These are phyloP conservation scores for Amphimallon solstitiale DNA, from an alignment of 2,888 invertebrate genomes.

Conservation along the genomic window DNA sequence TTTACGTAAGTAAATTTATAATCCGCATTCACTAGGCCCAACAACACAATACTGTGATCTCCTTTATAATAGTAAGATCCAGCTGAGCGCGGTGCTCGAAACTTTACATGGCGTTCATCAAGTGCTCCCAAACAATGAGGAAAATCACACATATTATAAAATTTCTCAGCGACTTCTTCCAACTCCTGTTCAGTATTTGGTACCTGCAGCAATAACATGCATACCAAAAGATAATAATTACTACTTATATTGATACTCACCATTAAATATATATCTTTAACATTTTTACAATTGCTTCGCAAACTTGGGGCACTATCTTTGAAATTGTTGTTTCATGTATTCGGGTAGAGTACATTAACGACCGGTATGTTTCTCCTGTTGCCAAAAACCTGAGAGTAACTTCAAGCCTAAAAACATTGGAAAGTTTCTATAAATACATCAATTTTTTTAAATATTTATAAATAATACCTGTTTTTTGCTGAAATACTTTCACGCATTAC, in stretches of 20 bases:
- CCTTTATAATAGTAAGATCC: constrained; percentile 43
- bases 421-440: too few relatives aligned
- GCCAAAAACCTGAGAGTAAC: neutral
- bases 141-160: constrained; percentile 43
- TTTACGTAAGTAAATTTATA: constrained; percentile 44
- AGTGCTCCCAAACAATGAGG: constrained; percentile 47
- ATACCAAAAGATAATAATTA: too few relatives aligned
- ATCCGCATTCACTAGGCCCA: constrained; percentile 43
- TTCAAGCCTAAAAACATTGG: neutral
- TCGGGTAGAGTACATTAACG: neutral
- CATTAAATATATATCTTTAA: too few relatives aligned
- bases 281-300: neutral
- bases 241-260: too few relatives aligned
- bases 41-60: constrained; percentile 43
- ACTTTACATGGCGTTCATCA: constrained; percentile 42
- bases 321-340: neutral
- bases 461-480: neutral
- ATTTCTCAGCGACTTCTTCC: constrained; percentile 24
- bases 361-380: neutral
- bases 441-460: too few relatives aligned
- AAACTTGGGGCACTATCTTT: neutral
- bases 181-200: too few relatives aligned
- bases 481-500: too few relatives aligned
- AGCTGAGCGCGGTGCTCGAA: constrained; percentile 37
- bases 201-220: too few relatives aligned